Base-by-base conservation (phyloP, 2,888 invertebrate genomes). In the Lobophora halterata region DNA sequence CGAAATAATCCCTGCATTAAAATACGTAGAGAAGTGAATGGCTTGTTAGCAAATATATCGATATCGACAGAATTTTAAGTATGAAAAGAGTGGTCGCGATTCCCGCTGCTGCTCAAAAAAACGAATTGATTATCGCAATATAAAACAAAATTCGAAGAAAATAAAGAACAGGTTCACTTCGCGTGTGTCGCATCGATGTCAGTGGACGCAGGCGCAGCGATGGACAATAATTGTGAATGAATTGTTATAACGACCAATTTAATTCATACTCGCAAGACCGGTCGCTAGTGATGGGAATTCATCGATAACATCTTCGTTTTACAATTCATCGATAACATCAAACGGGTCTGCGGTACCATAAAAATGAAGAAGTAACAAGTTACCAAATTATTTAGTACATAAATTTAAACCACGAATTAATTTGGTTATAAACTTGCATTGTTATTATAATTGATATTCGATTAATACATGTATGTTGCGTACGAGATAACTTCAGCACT, bases 171-270 rank as follows among this genome's bases (percentile, higher is more conserved):
- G 27, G 44, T 35, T 38, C n/a, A n/a, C 13, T 28, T 4, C 16
- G 14, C 29, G 69, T 73, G 74, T 69, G 70, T 70, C 63, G 64
- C 65, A 64, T 59, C 64, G 59, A 64, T 62, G 64, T 71, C 70
- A 59, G 46, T 39, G 34, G 61, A 56, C 65, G 65, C 63, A 49
- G 49, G 60, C 67, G 67, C 71, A 61, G 64, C 54, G 55, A 66
- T 54, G 68, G 69, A 77, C 77, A 79, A 78, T 79, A 79, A 80
- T 81, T 68, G 65, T 82, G 81, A 85, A 49, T 49, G 45, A 46
- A 49, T 39, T 33, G 36, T 32, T 79, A 79, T 79, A 71, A 68
- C 67, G 61, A 67, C 52, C 57, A 59, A 61, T 72, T 80, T 80
- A 82, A 82, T 82, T 79, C 75, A 78, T 74, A 73, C 53, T 6